Evolutionary conservation across 2,113 vertebrate species (phyloP).

Genomic region (Ammodytes dubius): DNA sequence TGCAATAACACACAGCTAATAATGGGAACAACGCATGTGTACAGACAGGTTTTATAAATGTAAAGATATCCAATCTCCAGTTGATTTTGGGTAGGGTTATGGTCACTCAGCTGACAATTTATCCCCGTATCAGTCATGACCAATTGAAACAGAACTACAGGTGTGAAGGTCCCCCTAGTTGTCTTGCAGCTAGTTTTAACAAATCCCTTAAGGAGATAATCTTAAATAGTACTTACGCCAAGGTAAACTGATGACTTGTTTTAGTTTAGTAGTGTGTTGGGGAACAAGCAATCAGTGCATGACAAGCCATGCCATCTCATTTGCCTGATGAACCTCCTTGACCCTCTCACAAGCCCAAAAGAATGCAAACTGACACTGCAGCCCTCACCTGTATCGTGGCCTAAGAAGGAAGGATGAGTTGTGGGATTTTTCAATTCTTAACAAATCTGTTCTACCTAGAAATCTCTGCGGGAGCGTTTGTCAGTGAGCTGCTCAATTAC

Average conservation of each 20-base stretch:
- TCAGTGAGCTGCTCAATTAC: slow-evolving; percentile 60
- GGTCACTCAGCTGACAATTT: not conserved
- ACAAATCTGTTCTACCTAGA: not conserved
- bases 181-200: not conserved
- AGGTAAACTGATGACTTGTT: not conserved
- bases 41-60: slow-evolving; percentile 21
- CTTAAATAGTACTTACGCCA: not conserved
- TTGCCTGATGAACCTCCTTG: not conserved
- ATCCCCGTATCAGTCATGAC: not conserved
- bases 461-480: slow-evolving; percentile 19
- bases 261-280: not conserved
- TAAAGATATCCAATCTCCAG: slow-evolving; percentile 19
- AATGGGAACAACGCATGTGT: slow-evolving; percentile 38
- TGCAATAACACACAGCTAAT: slow-evolving; percentile 33
- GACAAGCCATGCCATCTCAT: not conserved
- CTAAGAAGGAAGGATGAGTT: not conserved
- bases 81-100: too few species aligned
- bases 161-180: not conserved
- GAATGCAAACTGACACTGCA: slow-evolving; percentile 5
- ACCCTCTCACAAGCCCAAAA: not conserved
- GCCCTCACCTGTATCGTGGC: not conserved
- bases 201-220: not conserved
- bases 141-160: not conserved
- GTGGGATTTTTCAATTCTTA: not conserved
- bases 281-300: not conserved